Evolutionary conservation across 2,888 invertebrate genomes (phyloP), one percentile per base, ranked within the genome.

Genomic region (Catocala fraxini): DNA sequence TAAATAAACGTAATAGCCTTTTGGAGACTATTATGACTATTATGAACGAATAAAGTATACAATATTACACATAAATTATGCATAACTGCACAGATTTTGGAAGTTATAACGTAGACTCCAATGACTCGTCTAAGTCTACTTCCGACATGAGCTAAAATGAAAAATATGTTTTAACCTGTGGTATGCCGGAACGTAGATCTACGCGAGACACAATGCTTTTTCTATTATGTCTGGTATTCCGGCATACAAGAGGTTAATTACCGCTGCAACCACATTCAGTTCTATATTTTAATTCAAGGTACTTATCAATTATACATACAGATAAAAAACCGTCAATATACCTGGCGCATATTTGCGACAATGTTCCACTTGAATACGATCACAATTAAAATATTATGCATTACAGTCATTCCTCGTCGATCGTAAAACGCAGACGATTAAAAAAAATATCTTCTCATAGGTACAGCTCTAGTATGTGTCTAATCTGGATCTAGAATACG

Each of bases 401-500:
- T 81, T 75, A 68, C 69, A 10, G 51, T 65, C 81, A 81, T 85
- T 72, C 73, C 67, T 61, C 13, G 42, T 51, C 41, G 62, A 66
- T 78, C 71, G 58, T 83, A 79, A 73, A 77, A 75, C 51, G 56
- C 66, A 63, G 63, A n/a, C 39, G 56, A 55, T 73, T 70, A 39
- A 66, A 79, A 80, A 73, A 81, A 83, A 79, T 25, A 66, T 69
- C 72, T 71, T 73, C 75, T 71, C 73, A 76, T 77, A 69, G 10
- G 13, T 47, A 52, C 41, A 42, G 53, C 68, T 62, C 61, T 65
- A 72, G 73, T 45, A 72, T 74, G 64, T 59, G 33, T 46, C 67
- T 71, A 78, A 81, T 79, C 84, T 84, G 77, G 79, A 83, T 77
- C 77, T 73, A 75, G 71, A 79, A 77, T 76, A 75, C 70, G 69